A percentile compares a stretch with the other conserved stretches of the same genome.
Conservation (phyloP, 2,113 vertebrate species). For the Apteryx owenii region DNA sequence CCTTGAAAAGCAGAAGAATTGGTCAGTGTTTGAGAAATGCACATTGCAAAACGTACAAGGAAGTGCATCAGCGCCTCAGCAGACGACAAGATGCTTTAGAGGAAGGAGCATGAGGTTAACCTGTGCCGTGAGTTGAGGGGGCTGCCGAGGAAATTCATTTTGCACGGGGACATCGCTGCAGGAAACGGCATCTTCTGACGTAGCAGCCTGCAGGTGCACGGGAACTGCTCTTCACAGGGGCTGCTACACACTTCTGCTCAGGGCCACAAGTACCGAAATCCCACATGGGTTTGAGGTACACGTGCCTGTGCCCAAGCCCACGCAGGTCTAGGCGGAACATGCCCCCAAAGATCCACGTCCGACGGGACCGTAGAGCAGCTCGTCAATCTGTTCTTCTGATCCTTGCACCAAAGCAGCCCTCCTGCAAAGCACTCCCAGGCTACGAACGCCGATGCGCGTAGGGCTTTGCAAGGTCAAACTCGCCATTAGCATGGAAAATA, state of each 20-base stretch:
- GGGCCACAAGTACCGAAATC: too few species aligned
- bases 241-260: too few species aligned
- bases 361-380: background rate
- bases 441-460: background rate
- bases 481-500: accelerated
- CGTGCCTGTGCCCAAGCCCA: too few species aligned
- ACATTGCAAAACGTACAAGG: too few species aligned
- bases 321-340: too few species aligned
- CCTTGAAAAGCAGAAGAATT: background rate
- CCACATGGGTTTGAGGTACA: too few species aligned
- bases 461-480: accelerated
- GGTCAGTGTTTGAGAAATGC: background rate
- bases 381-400: background rate
- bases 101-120: background rate
- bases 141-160: too few species aligned
- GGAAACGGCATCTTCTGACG: too few species aligned
- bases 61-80: background rate
- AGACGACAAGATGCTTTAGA: background rate
- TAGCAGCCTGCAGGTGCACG: too few species aligned
- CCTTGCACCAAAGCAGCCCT: accelerated
- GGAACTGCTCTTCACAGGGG: too few species aligned
- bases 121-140: too few species aligned
- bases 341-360: accelerated
- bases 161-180: too few species aligned
- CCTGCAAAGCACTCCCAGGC: background rate